Conservation (phyloP, 2,113 vertebrate genomes). For the Barbus barbus region DNA sequence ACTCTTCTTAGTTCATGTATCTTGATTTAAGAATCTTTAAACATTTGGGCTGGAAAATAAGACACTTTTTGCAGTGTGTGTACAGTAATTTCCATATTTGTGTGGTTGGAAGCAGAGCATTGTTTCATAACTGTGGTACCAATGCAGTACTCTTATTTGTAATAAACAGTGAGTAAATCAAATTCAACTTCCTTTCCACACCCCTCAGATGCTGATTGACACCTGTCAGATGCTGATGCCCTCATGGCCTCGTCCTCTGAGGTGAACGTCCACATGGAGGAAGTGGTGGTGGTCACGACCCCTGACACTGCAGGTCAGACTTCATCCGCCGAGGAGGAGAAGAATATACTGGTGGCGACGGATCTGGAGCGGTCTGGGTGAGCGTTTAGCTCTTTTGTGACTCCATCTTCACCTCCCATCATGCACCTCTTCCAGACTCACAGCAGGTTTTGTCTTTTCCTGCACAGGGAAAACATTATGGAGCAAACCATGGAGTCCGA, state of each 20-base stretch:
- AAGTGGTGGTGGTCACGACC: constrained; percentile 93
- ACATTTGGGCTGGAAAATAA: no score
- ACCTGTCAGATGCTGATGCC: background rate
- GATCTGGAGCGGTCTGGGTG: constrained; percentile 80
- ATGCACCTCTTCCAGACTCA: constrained; percentile 1
- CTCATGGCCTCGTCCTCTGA: constrained; percentile 83
- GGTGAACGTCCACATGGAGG: constrained; percentile 88
- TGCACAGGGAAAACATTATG: constrained; percentile 71
- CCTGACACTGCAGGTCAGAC: constrained; percentile 78
- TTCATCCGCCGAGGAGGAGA: constrained; percentile 80
- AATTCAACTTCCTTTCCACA: background rate
- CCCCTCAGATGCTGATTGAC: background rate
- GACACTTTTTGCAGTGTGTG: no score
- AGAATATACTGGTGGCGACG: constrained; percentile 83
- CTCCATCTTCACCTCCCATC: background rate
- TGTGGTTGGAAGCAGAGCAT: no score
- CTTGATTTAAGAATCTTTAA: no score
- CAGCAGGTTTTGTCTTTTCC: background rate
- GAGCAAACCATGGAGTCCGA: constrained; percentile 80
- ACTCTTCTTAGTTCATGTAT: no score
- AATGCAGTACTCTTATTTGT: no score
- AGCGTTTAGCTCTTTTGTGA: constrained; percentile 37
- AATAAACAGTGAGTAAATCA: background rate
- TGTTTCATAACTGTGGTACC: no score
- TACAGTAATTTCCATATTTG: no score